Conservation (phyloP, 1,140 invertebrate species). For the Berghia stephanieae region DNA sequence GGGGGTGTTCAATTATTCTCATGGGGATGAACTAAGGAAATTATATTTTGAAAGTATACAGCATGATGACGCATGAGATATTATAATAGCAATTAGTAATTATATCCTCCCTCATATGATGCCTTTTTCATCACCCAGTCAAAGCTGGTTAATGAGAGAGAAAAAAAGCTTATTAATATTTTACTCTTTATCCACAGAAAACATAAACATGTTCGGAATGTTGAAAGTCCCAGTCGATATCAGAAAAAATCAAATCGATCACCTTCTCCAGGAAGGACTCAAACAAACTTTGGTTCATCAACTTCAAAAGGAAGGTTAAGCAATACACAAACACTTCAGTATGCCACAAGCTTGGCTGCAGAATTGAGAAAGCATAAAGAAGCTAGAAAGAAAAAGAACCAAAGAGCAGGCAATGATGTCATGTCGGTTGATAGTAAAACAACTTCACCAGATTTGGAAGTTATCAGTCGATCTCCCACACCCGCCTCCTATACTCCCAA, state of each 20-base stretch:
- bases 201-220: constrained; percentile 3
- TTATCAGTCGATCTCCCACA: constrained; percentile 27
- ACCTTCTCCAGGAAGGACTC: constrained; percentile 17
- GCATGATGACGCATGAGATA: too few species aligned
- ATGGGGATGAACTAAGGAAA: too few species aligned
- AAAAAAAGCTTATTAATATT: too few species aligned
- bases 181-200: not conserved
- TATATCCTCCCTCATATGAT: too few species aligned
- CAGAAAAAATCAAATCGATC: constrained; percentile 15
- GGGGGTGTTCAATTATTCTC: too few species aligned
- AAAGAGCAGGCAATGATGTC: constrained; percentile 23
- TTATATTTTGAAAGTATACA: too few species aligned
- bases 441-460: constrained; percentile 32
- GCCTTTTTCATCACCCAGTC: too few species aligned
- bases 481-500: constrained; percentile 6
- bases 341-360: constrained; percentile 58
- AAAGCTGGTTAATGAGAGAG: too few species aligned
- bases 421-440: constrained; percentile 29
- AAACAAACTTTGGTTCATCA: not conserved
- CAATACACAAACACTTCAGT: constrained; percentile 33
- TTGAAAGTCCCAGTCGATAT: constrained; percentile 14
- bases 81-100: too few species aligned
- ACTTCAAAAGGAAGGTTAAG: not conserved
- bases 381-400: constrained; percentile 45
- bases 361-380: constrained; percentile 65